These are phyloP conservation scores for Cylindroiulus punctatus DNA, from an alignment of 2,888 invertebrate genomes.

Conservation along the genomic window DNA sequence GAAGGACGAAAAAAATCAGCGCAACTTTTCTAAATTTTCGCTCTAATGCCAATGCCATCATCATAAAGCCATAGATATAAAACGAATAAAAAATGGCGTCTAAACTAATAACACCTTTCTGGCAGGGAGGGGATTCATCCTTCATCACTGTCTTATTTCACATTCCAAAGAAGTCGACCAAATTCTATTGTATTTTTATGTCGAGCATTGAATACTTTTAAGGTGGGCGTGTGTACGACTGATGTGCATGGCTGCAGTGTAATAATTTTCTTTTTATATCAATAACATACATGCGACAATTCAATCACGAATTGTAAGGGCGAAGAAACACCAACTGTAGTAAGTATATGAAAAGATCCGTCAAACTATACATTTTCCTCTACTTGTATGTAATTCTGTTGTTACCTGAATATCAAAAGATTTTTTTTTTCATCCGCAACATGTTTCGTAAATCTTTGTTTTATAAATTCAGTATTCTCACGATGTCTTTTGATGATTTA, in stretches of 20 bases:
- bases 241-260: not conserved
- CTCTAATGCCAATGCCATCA: not conserved
- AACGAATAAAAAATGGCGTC: not conserved
- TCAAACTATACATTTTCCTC: not conserved
- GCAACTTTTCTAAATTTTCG: not conserved
- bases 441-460: no score
- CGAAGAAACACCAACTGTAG: not conserved
- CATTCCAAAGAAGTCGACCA: slow-evolving; percentile 25
- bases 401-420: not conserved
- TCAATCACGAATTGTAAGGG: not conserved
- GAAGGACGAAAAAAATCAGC: slow-evolving; percentile 6
- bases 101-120: slow-evolving; percentile 33
- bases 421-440: not conserved
- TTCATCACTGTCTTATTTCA: slow-evolving; percentile 38
- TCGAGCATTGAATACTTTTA: not conserved
- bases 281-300: slow-evolving; percentile 16
- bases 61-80: not conserved
- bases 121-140: not conserved
- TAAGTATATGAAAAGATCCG: not conserved
- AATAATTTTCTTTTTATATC: slow-evolving; percentile 2
- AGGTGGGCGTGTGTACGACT: not conserved
- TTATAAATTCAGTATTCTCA: not conserved
- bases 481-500: not conserved
- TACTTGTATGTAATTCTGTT: not conserved
- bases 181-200: slow-evolving; percentile 22